Evolutionary conservation across 2,888 invertebrate genomes (phyloP).

Genomic region (Athalia circularis): DNA sequence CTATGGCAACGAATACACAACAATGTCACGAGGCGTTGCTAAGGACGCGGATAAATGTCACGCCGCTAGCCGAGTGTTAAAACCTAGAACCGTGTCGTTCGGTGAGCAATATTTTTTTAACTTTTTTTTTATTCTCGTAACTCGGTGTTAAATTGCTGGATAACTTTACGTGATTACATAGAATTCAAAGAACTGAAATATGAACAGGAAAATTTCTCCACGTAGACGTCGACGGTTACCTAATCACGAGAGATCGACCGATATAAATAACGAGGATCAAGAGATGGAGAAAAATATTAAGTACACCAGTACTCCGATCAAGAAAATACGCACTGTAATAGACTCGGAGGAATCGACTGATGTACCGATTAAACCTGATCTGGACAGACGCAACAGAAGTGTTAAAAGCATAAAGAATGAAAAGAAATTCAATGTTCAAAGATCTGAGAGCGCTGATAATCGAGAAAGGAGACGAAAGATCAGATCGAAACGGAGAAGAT

Average conservation of each 20-base stretch:
- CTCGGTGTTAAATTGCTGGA: not conserved
- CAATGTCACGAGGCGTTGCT: conserved; percentile 26
- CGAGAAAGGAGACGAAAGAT: not conserved
- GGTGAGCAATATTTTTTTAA: not conserved
- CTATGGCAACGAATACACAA: conserved; percentile 3
- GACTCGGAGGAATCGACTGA: conserved; percentile 36
- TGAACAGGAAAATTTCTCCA: conserved; percentile 10
- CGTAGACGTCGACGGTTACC: not conserved
- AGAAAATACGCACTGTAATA: not conserved
- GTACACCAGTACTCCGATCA: conserved; percentile 29
- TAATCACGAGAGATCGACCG: not conserved
- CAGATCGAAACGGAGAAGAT: not conserved
- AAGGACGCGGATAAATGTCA: conserved; percentile 30
- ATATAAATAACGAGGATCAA: conserved; percentile 6
- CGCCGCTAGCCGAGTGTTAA: too few relatives aligned
- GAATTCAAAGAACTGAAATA: not conserved
- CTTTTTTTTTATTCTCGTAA: not conserved
- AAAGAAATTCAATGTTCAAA: not conserved
- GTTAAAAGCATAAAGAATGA: conserved; percentile 1
- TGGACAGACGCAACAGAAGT: not conserved
- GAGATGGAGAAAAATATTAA: conserved; percentile 21
- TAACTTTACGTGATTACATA: not conserved
- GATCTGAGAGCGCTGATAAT: not conserved
- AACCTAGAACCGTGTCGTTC: not conserved
- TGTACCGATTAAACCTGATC: not conserved